These are phyloP conservation scores for Mongoloraphidia duomilia DNA, from an alignment of 2,888 invertebrate genomes.

Conservation along the genomic window DNA sequence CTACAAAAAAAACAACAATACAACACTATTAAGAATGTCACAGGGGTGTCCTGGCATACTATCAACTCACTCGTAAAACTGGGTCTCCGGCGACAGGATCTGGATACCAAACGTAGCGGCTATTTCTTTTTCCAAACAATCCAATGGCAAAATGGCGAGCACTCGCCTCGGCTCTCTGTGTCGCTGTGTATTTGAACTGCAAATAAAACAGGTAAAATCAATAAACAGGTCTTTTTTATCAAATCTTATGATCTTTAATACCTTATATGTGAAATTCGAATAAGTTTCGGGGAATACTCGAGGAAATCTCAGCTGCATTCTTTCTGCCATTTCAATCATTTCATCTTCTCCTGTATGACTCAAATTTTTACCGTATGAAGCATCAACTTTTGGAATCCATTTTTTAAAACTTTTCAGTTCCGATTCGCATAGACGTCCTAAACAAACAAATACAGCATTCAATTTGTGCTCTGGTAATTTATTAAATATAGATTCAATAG, in stretches of 20 bases:
- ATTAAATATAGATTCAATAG: conserved; percentile 8
- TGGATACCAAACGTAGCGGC: conserved; percentile 46
- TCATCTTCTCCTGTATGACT: conserved; percentile 65
- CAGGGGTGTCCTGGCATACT: not conserved
- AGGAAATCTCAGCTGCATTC: conserved; percentile 60
- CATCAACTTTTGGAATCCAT: conserved; percentile 42
- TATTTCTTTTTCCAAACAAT: conserved; percentile 51
- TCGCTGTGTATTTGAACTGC: conserved; percentile 64
- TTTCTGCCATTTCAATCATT: conserved; percentile 53
- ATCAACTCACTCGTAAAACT: conserved; percentile 45
- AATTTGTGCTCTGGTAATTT: not conserved
- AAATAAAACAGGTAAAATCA: conserved; percentile 17
- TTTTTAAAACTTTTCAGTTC: conserved; percentile 33
- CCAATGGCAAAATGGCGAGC: conserved; percentile 61
- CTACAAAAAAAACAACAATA: conserved; percentile 17
- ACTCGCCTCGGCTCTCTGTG: conserved; percentile 61
- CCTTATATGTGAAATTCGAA: conserved; percentile 41
- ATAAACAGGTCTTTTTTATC: not conserved
- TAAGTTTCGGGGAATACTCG: conserved; percentile 44
- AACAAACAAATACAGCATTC: conserved; percentile 6
- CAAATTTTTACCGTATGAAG: conserved; percentile 42
- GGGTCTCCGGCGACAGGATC: conserved; percentile 48
- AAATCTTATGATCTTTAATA: conserved; percentile 18
- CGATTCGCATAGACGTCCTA: conserved; percentile 29
- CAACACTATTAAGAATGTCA: not conserved